A percentile compares a stretch with the other conserved stretches of the same genome.
These are phyloP conservation scores for Protonemura montana DNA, from an alignment of 2,888 invertebrate species.

Conservation along the genomic window DNA sequence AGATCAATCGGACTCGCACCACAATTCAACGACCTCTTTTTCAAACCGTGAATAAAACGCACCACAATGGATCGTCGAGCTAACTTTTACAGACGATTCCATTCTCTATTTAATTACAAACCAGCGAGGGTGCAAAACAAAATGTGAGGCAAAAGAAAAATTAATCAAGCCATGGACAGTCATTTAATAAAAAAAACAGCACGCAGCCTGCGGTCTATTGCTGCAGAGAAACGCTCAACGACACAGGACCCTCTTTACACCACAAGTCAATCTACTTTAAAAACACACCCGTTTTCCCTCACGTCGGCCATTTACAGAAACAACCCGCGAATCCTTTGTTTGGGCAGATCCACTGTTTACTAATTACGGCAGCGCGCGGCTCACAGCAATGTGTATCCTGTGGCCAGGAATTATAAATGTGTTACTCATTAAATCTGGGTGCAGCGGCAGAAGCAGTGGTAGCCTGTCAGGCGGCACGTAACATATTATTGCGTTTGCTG, in stretches of 20 bases:
- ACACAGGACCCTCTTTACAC: neutral
- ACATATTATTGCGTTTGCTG: neutral
- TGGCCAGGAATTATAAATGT: neutral
- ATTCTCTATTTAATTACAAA: neutral
- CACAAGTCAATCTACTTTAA: neutral
- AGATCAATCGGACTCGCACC: neutral
- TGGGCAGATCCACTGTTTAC: neutral
- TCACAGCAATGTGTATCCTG: neutral
- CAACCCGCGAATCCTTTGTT: neutral
- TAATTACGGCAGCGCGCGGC: neutral
- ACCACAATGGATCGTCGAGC: neutral
- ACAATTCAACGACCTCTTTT: neutral
- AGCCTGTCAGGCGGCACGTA: neutral
- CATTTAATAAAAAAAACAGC: neutral
- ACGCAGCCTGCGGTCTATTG: neutral
- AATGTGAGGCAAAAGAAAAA: neutral
- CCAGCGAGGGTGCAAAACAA: neutral
- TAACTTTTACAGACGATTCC: neutral
- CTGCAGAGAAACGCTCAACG: neutral
- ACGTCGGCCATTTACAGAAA: neutral
- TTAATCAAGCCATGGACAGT: neutral
- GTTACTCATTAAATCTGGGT: slow-evolving; percentile 1
- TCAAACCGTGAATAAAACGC: neutral
- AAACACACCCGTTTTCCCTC: neutral
- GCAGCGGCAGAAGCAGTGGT: neutral